Percentiles rank a stretch among this genome's conserved stretches.
Conservation (phyloP, 2,797 vertebrate genomes). For the Myotis myotis region DNA sequence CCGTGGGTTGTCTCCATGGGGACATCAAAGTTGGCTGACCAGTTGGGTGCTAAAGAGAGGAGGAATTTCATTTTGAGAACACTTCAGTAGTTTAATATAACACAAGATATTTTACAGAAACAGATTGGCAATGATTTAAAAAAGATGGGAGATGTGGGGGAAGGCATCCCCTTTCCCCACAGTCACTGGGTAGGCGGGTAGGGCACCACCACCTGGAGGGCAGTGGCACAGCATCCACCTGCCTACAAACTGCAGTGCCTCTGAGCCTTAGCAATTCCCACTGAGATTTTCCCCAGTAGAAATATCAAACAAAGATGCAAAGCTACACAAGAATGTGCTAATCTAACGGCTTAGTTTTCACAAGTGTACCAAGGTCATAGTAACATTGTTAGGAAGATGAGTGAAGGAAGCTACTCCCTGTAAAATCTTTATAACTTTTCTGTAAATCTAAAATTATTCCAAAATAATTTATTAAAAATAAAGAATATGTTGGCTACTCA, state of each 20-base stretch:
- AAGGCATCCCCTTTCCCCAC: neutral
- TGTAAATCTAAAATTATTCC: neutral
- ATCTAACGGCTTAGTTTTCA: neutral
- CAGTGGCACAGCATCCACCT: rapidly evolving
- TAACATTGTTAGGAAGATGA: neutral
- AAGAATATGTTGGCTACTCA: neutral
- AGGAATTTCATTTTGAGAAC: neutral
- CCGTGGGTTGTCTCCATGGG: conserved; percentile 96
- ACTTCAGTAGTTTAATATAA: neutral
- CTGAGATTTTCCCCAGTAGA: neutral
- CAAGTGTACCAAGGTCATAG: neutral
- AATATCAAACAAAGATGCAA: neutral
- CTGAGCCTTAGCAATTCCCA: neutral
- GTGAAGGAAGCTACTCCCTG: neutral
- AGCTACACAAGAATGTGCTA: neutral
- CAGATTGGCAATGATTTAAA: neutral
- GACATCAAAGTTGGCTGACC: conserved; percentile 96
- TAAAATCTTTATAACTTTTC: neutral
- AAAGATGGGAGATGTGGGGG: rapidly evolving
- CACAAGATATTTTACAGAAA: neutral
- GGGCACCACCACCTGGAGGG: neutral
- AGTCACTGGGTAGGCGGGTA: neutral
- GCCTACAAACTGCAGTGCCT: neutral
- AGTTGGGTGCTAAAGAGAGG: conserved; percentile 88
- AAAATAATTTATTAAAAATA: neutral